phyloP scores from a whole-genome alignment of 2,888 invertebrate species.

The Unio pictorum region DNA sequence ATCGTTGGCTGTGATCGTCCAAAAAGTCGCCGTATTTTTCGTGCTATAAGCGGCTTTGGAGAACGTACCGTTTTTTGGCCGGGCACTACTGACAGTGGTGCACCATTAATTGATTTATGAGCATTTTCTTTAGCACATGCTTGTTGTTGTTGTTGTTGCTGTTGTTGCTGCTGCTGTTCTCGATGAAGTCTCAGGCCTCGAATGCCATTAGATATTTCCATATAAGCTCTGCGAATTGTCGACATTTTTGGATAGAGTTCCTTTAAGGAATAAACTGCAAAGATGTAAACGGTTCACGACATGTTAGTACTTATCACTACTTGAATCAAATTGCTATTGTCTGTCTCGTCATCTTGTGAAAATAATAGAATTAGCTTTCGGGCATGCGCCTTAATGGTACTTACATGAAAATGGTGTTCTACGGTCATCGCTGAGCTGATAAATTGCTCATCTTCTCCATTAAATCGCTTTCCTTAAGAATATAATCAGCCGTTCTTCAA shows the following conservation, averaged over 20 bases:
- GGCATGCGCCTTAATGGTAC: too few relatives aligned
- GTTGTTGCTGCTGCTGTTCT: constrained; percentile 43
- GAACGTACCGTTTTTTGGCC: constrained; percentile 46
- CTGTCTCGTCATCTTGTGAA: too few relatives aligned
- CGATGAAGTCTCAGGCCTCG: constrained; percentile 65
- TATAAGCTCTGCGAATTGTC: constrained; percentile 68
- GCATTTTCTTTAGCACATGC: constrained; percentile 21
- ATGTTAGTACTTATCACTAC: too few relatives aligned
- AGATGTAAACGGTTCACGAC: too few relatives aligned
- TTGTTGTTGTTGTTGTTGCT: constrained; percentile 16
- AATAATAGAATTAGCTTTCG: too few relatives aligned
- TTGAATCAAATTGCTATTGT: too few relatives aligned
- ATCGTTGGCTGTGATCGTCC: constrained; percentile 48
- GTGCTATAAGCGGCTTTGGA: constrained; percentile 58
- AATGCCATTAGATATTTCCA: constrained; percentile 70
- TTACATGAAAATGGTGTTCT: too few relatives aligned
- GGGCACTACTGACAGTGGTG: constrained; percentile 15
- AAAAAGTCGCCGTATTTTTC: constrained; percentile 57
- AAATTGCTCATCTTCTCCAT: too few relatives aligned
- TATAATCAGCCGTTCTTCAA: too few relatives aligned
- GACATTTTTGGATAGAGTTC: constrained; percentile 55
- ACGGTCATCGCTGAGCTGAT: too few relatives aligned
- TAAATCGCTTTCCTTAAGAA: too few relatives aligned
- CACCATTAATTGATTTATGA: constrained; percentile 23
- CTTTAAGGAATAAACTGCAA: too few relatives aligned